phyloP scores from a whole-genome alignment of 2,113 vertebrate genomes.

The Ibidorhyncha struthersii region DNA sequence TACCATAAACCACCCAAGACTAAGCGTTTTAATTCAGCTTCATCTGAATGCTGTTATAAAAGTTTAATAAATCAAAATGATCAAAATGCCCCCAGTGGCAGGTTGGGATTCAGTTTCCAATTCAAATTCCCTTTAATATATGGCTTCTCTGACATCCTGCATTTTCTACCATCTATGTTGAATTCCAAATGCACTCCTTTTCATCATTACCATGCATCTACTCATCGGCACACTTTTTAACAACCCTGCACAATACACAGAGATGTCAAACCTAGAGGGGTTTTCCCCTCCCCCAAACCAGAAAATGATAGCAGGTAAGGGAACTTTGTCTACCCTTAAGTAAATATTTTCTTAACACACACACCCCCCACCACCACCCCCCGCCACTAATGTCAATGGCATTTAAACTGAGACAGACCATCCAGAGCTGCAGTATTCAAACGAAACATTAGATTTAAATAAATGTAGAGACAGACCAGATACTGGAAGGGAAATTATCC shows the following conservation, averaged over 20 bases:
- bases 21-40: conserved; percentile 75
- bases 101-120: conserved; percentile 79
- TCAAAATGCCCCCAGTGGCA: conserved; percentile 82
- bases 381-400: not conserved
- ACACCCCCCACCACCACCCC: no score
- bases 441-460: conserved; percentile 9
- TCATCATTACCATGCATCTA: conserved; percentile 73
- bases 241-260: conserved; percentile 54
- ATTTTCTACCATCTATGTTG: conserved; percentile 70
- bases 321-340: conserved; percentile 60
- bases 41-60: conserved; percentile 79
- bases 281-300: conserved; percentile 31
- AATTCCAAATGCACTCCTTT: conserved; percentile 76
- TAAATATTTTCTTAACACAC: conserved; percentile 73
- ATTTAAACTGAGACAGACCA: conserved; percentile 42
- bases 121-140: conserved; percentile 84
- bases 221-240: conserved; percentile 66
- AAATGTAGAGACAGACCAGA: not conserved
- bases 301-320: conserved; percentile 61
- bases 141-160: conserved; percentile 75
- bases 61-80: conserved; percentile 88
- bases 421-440: not conserved
- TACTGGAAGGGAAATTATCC: conserved; percentile 2
- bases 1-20: conserved; percentile 70
- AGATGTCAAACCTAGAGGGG: conserved; percentile 64